phyloP scores from a whole-genome alignment of 1,140 invertebrate species.

The Holcopasites calliopsidis region DNA sequence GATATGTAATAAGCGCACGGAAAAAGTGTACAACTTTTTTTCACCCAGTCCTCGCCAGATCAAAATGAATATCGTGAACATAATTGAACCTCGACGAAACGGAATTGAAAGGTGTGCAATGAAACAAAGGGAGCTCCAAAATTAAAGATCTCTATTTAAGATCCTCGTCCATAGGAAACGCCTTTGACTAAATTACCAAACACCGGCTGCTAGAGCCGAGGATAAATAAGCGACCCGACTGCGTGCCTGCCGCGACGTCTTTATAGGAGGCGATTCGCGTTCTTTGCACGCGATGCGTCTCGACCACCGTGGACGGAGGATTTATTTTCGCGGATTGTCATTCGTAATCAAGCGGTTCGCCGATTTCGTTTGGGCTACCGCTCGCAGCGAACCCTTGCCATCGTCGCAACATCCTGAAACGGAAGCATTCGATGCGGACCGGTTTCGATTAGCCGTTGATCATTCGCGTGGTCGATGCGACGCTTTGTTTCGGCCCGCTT shows the following conservation, averaged over 20 bases:
- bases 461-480: conserved; percentile 42
- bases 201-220: not conserved
- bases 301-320: not conserved
- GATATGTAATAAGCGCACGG: no score
- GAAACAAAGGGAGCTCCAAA: not conserved
- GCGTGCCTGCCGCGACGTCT: not conserved
- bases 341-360: not conserved
- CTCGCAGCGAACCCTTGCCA: not conserved
- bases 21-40: no score
- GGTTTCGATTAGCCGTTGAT: conserved; percentile 55
- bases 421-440: no score
- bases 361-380: not conserved
- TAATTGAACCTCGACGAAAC: no score
- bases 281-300: not conserved
- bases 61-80: no score
- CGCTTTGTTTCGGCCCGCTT: not conserved
- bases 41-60: no score
- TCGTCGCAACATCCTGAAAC: not conserved
- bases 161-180: not conserved
- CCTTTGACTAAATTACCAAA: not conserved
- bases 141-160: not conserved
- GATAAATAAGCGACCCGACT: not conserved
- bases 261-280: not conserved
- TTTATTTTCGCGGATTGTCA: conserved; percentile 6
- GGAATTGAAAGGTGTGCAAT: no score